These are phyloP conservation scores for Caenorhabditis inopinata DNA, from an alignment of 1,140 invertebrate genomes.

Conservation along the genomic window DNA sequence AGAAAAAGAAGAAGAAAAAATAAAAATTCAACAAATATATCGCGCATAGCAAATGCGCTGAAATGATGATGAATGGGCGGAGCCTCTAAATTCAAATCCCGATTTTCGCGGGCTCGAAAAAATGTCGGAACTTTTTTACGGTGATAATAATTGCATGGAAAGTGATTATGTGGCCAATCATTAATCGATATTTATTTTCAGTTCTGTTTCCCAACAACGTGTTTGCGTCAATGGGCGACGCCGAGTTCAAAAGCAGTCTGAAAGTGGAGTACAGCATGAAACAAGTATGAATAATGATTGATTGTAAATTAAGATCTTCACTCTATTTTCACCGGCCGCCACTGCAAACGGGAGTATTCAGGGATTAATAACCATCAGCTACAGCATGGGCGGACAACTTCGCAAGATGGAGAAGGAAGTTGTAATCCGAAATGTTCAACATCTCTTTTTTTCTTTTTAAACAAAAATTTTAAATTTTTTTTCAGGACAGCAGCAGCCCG, in stretches of 20 bases:
- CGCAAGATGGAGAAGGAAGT: neutral
- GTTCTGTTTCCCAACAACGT: conserved; percentile 7
- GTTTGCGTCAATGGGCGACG: neutral
- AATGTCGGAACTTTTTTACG: too few relatives aligned
- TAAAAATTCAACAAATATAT: too few relatives aligned
- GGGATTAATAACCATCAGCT: neutral
- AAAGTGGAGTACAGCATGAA: neutral
- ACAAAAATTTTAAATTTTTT: too few relatives aligned
- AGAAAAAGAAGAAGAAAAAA: too few relatives aligned
- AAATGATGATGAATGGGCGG: too few relatives aligned
- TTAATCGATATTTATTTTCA: neutral
- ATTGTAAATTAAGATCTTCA: neutral
- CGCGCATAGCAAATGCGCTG: too few relatives aligned
- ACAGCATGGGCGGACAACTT: neutral
- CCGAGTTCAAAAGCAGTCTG: neutral
- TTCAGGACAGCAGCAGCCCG: neutral
- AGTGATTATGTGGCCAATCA: neutral
- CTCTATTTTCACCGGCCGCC: neutral
- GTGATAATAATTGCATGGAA: too few relatives aligned
- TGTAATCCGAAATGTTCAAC: neutral
- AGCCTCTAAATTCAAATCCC: too few relatives aligned
- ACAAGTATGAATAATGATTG: too few relatives aligned
- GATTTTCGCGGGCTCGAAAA: too few relatives aligned
- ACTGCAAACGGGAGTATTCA: neutral
- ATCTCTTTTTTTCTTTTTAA: too few relatives aligned